phyloP scores from a whole-genome alignment of 2,888 invertebrate species.

The Mythimna albipuncta region DNA sequence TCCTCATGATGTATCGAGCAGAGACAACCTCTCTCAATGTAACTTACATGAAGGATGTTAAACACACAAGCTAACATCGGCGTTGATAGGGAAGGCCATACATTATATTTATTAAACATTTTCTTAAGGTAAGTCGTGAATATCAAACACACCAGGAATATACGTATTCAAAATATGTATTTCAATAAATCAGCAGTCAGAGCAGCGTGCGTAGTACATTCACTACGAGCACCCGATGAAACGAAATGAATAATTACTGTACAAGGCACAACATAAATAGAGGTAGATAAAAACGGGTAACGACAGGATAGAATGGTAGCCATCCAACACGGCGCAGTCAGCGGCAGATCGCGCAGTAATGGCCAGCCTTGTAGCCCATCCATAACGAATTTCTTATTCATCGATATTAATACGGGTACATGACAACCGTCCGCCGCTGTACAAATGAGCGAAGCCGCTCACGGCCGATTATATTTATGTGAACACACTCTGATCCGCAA shows the following conservation, averaged over 20 bases:
- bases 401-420: slow-evolving; percentile 89
- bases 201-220: slow-evolving; percentile 63
- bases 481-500: slow-evolving; percentile 87
- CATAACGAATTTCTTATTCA: slow-evolving; percentile 90
- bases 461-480: slow-evolving; percentile 88
- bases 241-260: slow-evolving; percentile 71
- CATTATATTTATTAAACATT: slow-evolving; percentile 58
- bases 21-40: slow-evolving; percentile 46
- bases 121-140: slow-evolving; percentile 59
- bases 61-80: slow-evolving; percentile 55
- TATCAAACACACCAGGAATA: slow-evolving; percentile 55
- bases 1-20: slow-evolving; percentile 39
- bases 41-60: slow-evolving; percentile 58
- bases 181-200: slow-evolving; percentile 71
- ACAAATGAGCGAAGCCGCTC: slow-evolving; percentile 88
- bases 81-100: slow-evolving; percentile 53
- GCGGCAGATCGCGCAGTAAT: slow-evolving; percentile 82
- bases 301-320: slow-evolving; percentile 84
- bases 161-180: slow-evolving; percentile 65
- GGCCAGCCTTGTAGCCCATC: slow-evolving; percentile 88
- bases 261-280: slow-evolving; percentile 81
- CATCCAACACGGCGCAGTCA: slow-evolving; percentile 74
- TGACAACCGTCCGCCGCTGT: slow-evolving; percentile 87
- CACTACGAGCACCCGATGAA: slow-evolving; percentile 67
- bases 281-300: slow-evolving; percentile 82